A percentile compares a stretch with the other conserved stretches of the same genome.
Evolutionary conservation across 2,797 vertebrate genomes (phyloP).

Genomic region (Alauda arvensis): DNA sequence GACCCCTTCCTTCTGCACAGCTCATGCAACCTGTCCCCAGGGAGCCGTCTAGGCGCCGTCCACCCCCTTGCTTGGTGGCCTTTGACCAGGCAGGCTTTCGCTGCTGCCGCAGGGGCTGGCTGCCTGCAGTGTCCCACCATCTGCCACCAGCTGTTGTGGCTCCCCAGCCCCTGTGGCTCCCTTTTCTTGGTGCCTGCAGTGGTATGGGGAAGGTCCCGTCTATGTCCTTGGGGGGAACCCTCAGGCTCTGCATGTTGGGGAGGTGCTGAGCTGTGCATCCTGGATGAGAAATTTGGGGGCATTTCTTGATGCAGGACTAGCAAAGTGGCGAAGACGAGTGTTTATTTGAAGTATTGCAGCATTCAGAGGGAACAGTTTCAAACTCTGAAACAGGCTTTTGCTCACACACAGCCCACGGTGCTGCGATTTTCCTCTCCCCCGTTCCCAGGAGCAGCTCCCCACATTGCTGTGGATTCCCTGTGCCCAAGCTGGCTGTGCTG

Average conservation of each 20-base stretch:
- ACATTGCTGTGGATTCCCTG: not conserved
- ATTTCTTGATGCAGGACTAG: not conserved
- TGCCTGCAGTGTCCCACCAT: not conserved
- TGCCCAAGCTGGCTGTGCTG: not conserved
- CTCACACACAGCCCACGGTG: not conserved
- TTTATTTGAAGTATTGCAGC: not conserved
- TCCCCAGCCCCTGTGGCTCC: not conserved
- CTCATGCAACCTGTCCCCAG: not conserved
- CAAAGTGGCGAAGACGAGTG: not conserved
- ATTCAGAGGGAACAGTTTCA: not conserved
- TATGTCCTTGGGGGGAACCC: not conserved
- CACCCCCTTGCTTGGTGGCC: not conserved
- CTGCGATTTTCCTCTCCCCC: not conserved
- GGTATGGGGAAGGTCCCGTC: not conserved
- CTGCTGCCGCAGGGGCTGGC: not conserved
- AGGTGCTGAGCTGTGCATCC: not conserved
- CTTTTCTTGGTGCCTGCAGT: not conserved
- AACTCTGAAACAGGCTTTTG: not conserved
- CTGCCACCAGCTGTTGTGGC: conserved; percentile 24
- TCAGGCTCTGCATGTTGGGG: fast-evolving
- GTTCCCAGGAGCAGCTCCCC: not conserved
- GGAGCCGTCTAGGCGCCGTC: not conserved
- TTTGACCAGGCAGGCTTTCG: not conserved
- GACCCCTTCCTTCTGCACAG: not conserved
- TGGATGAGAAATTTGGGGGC: not conserved